Evolutionary conservation across 2,888 invertebrate genomes (phyloP), one percentile per base, ranked within the genome.

Genomic region (Zeuzera pyrina): DNA sequence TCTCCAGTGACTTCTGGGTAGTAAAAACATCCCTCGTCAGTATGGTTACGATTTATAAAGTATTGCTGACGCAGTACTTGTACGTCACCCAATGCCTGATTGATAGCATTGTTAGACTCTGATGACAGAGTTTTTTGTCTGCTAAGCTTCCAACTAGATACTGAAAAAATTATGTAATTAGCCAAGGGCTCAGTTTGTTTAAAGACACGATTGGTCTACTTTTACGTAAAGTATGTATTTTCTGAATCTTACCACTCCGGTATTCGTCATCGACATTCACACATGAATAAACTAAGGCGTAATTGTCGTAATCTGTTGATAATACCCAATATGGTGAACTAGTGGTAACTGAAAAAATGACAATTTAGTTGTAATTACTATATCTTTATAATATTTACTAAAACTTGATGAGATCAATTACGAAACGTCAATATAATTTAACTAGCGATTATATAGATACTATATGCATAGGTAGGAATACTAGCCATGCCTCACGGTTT

Each of bases 261-360:
- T 25, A 25, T 12, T 25, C 25, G 12, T 25, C 25, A 7, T 25
- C 5, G 6, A 25, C 15, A 12, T 28, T 12, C 3, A 7, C 6
- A 15, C 28, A 28, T n/a, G 28, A 34, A 26, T 42, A 42, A 3
- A 42, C 85, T 1, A 88, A 83, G 2, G 86, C 63, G 41, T 84
- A 87, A 39, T 66, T 70, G 1, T 66, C 65, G 49, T 88, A 88
- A 51, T 88, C 87, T 0, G 87, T 87, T 27, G 76, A 84, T 19
- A 88, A 48, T 12, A 88, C 58, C 86, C 86, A 87, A 24, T 43
- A 45, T 1, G 39, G 35, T 3, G 29, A 19, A 15, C 28, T 15
- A 1, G 31, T 27, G 5, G 24, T 36, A 8, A 35, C 42, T 45
- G 32, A 21, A 39, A 36, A 15, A 16, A 29, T 19, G 8, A 19